These are phyloP conservation scores for Labeo catla DNA, from an alignment of 2,113 vertebrate species.

Conservation along the genomic window DNA sequence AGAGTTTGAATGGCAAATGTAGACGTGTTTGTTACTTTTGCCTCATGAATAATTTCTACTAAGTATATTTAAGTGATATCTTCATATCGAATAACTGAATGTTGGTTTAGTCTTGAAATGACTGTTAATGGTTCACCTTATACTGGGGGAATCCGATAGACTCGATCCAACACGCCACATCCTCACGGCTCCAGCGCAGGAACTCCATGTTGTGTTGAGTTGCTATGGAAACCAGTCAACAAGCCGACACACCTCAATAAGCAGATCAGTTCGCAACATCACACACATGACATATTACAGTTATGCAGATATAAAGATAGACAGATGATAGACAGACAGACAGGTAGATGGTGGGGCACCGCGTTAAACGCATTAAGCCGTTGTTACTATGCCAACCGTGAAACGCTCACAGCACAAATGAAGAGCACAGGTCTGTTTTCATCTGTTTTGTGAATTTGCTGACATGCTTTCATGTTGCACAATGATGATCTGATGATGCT, in stretches of 20 bases:
- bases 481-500: too few species aligned
- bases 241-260: neutral
- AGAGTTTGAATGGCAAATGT: too few species aligned
- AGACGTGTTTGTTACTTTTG: neutral
- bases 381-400: too few species aligned
- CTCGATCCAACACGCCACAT: constrained; percentile 74
- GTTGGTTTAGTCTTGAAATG: neutral
- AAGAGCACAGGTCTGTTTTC: too few species aligned
- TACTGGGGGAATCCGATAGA: constrained; percentile 75
- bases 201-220: constrained; percentile 70
- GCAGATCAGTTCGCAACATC: too few species aligned
- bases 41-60: neutral
- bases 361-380: too few species aligned
- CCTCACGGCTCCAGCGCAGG: constrained; percentile 70
- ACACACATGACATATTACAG: too few species aligned
- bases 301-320: neutral
- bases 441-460: too few species aligned
- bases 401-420: too few species aligned
- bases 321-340: too few species aligned
- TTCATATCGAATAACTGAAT: neutral
- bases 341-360: too few species aligned
- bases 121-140: constrained; percentile 58
- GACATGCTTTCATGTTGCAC: too few species aligned
- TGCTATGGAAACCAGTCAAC: constrained; percentile 66
- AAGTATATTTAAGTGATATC: neutral